Evolutionary conservation across 2,888 invertebrate genomes (phyloP), one percentile per base, ranked within the genome.

Genomic region (Standfussiana lucernea): DNA sequence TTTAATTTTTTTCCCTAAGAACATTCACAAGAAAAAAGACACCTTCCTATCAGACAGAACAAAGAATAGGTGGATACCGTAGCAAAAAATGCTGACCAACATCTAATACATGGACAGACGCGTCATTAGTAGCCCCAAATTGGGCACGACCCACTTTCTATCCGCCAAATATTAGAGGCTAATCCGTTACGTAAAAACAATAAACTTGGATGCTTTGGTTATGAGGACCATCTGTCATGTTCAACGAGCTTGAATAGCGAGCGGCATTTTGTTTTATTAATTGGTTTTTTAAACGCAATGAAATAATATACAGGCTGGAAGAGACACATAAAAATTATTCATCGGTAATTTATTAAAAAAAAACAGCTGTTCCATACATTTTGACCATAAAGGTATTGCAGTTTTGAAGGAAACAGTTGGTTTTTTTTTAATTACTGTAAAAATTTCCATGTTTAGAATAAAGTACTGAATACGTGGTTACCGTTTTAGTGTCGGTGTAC

Each of bases 121-220:
- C 76, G 24, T 77, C 75, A 73, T 86, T 77, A 69, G 50, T 28
- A 45, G 50, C 40, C 65, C 85, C 75, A 80, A 85, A 76, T 86
- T 83, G 75, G 85, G 65, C 59, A 37, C 56, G 79, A 59, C 77
- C 80, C 66, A 70, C 86, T 88, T 87, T 87, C 89, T 68, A 79
- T 67, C 70, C 37, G 42, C 75, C 65, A 77, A 82, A 82, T 75
- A 73, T 77, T 75, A 66, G 61, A 70, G 47, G 67, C 35, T 35
- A 64, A 69, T 74, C 73, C 64, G 80, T 89, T 81, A 80, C n/a
- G 66, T 42, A 79, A 72, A 85, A 87, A 87, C 86, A 81, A 79
- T 79, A 78, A 82, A 78, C 72, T 62, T 61, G 59, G 45, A 67
- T 53, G 72, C 32, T 64, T 47, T 8, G 70, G 72, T 56, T 74